Evolutionary conservation across 2,888 invertebrate genomes (phyloP).

Genomic region (Lasioglossum vierecki): DNA sequence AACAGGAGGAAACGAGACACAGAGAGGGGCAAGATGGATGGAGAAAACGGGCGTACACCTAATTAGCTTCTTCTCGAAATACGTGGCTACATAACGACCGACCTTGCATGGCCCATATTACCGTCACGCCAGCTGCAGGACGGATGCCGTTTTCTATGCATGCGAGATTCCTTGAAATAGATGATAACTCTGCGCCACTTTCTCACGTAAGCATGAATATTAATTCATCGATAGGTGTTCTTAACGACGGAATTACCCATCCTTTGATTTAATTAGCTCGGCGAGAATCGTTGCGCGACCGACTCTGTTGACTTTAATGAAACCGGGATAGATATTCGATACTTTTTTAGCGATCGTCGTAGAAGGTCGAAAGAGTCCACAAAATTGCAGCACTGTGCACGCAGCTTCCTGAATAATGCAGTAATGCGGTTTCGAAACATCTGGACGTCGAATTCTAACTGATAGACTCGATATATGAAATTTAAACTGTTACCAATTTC

Average conservation of each 20-base stretch:
- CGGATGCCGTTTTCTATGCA: conserved; percentile 43
- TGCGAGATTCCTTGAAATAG: conserved; percentile 37
- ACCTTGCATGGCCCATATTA: conserved; percentile 48
- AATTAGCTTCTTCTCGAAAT: conserved; percentile 62
- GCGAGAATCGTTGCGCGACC: neutral
- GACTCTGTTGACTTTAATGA: neutral
- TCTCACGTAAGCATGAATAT: neutral
- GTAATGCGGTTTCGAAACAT: neutral
- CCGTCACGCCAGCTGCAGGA: conserved; percentile 43
- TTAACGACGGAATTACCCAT: neutral
- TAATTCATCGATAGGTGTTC: conserved; percentile 5
- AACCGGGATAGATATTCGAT: neutral
- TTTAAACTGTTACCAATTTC: no score
- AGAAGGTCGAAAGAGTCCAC: neutral
- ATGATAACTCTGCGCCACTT: conserved; percentile 30
- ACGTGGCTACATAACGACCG: conserved; percentile 48
- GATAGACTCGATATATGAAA: no score
- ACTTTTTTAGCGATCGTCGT: neutral
- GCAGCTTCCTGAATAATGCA: no score
- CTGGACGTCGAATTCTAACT: no score
- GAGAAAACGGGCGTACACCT: conserved; percentile 33
- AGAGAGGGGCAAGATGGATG: conserved; percentile 8
- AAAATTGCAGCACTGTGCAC: neutral
- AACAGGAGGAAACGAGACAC: neutral
- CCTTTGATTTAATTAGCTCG: neutral